phyloP scores from a whole-genome alignment of 2,113 vertebrate genomes.

The Cercocebus atys region DNA sequence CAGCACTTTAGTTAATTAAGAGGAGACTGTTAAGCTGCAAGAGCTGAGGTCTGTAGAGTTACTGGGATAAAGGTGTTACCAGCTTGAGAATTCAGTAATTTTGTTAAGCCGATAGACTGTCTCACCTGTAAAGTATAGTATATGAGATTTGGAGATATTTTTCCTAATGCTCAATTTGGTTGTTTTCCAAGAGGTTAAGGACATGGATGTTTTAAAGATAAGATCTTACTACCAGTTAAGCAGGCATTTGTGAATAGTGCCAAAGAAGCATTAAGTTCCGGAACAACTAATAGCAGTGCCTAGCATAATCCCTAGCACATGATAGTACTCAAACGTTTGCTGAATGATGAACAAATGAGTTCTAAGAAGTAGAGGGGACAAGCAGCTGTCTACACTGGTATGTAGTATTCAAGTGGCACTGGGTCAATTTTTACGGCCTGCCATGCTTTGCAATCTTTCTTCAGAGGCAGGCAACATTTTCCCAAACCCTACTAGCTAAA shows the following conservation, averaged over 20 bases:
- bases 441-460: constrained; percentile 37
- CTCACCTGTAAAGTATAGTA: background rate
- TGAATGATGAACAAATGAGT: constrained; percentile 74
- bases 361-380: constrained; percentile 66
- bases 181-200: constrained; percentile 67
- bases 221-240: constrained; percentile 74
- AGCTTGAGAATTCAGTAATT: background rate
- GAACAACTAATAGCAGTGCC: constrained; percentile 75
- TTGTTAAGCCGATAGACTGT: background rate
- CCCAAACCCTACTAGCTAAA: constrained; percentile 17
- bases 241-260: constrained; percentile 70
- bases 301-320: constrained; percentile 75
- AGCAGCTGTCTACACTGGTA: constrained; percentile 73
- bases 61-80: background rate
- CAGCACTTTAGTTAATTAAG: background rate
- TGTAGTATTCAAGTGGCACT: constrained; percentile 60
- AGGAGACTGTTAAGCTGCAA: background rate
- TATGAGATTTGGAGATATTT: background rate
- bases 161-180: constrained; percentile 24
- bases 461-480: constrained; percentile 41
- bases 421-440: constrained; percentile 59
- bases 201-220: constrained; percentile 69
- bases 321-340: constrained; percentile 69
- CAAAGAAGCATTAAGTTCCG: constrained; percentile 74
- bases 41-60: background rate